A percentile compares a stretch with the other conserved stretches of the same genome.
Conservation (phyloP, 2,113 vertebrate genomes). For the Dasyprocta punctata region DNA sequence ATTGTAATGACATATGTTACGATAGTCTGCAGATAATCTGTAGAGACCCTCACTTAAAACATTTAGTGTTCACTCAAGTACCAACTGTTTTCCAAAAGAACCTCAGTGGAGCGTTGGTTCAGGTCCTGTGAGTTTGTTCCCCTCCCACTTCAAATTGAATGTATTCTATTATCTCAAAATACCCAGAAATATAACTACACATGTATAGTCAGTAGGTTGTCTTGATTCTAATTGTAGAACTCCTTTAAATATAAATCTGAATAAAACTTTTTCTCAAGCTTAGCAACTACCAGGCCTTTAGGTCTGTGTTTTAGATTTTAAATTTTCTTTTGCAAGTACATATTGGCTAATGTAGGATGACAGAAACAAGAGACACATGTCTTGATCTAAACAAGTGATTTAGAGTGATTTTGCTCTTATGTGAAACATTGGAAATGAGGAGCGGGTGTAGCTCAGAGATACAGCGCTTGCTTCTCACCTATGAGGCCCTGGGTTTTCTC, state of each 20-base stretch:
- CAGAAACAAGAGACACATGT: background rate
- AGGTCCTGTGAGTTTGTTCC: background rate
- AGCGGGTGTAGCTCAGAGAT: too few species aligned
- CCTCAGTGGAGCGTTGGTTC: background rate
- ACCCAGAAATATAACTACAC: background rate
- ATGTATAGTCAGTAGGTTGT: background rate
- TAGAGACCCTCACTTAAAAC: background rate
- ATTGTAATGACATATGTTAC: background rate
- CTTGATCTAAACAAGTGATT: background rate
- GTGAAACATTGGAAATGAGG: background rate
- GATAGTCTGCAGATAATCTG: background rate
- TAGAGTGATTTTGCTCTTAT: background rate
- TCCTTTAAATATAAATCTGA: slow-evolving; percentile 17
- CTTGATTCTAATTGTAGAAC: background rate
- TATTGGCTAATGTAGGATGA: background rate
- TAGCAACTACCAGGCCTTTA: background rate
- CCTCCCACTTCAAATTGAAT: background rate
- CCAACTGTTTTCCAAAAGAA: background rate
- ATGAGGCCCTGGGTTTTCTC: background rate
- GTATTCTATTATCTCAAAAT: background rate
- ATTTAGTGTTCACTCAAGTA: background rate
- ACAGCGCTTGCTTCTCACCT: background rate
- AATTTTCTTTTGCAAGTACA: background rate
- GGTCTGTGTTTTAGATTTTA: background rate
- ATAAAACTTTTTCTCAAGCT: background rate